Percentiles rank a stretch among this genome's conserved stretches.
Conservation (phyloP, 2,113 vertebrate genomes). For the Caranx ignobilis region DNA sequence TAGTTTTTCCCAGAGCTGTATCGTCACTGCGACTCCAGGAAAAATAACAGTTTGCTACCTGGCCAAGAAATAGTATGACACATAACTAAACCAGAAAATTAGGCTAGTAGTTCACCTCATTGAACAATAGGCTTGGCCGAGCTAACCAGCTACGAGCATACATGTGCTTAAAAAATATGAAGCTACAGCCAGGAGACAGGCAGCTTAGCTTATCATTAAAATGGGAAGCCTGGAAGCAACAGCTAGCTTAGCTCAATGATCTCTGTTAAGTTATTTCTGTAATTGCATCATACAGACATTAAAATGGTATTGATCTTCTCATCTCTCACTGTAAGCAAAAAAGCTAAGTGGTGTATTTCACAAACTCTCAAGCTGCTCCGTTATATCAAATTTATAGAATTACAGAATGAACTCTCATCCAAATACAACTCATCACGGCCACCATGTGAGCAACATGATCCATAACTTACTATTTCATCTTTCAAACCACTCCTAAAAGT, state of each 20-base stretch:
- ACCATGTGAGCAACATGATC: background rate
- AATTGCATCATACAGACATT: background rate
- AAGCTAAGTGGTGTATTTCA: background rate
- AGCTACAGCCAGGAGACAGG: background rate
- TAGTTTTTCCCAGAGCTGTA: background rate
- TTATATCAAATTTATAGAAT: background rate
- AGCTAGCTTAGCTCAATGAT: background rate
- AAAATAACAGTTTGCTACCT: background rate
- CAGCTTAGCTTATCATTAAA: background rate
- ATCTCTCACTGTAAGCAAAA: background rate
- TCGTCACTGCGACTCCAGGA: background rate
- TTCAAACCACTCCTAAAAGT: constrained; percentile 13
- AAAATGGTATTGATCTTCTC: background rate
- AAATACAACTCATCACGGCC: background rate
- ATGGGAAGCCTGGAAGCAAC: background rate
- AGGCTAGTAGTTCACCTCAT: background rate
- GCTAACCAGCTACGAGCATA: background rate
- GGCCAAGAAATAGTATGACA: background rate
- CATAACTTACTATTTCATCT: background rate
- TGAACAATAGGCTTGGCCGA: background rate
- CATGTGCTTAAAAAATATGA: background rate
- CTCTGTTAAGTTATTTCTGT: background rate
- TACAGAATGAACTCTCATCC: background rate
- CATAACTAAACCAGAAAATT: background rate
- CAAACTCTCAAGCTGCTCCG: background rate